Evolutionary conservation across 2,797 vertebrate species (phyloP), one percentile per base, ranked within the genome.

Genomic region (Chaetodon trifasciatus): DNA sequence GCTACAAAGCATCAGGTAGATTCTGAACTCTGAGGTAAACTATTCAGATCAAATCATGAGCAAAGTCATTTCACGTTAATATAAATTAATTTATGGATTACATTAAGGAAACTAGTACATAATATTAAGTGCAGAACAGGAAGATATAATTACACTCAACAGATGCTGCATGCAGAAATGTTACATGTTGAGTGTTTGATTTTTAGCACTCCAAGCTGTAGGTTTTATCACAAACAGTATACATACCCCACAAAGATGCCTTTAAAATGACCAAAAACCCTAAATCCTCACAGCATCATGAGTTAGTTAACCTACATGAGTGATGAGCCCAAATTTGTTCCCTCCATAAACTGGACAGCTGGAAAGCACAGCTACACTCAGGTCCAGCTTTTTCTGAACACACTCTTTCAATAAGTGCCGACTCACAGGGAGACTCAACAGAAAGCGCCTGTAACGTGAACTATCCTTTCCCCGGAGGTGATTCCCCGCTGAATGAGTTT

Each of bases 351-450:
- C 47, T 68, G 37, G 50, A 23, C 35, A 6, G 37, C 10, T 28
- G 28, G n/a, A 44, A 0, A 64, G 16, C 0, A 0, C 47, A 8
- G 23, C 16, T 8, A 19, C 1, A n/a, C 17, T 62, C 60, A 21
- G 71, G 68, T 23, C 49, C 47, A 46, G 32, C 40, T 60, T 15
- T 28, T 23, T 37, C 61, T 37, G 23, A 57, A 82, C 76, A 82
- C 69, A 55, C 13, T 61, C 32, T 64, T 70, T 85, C 12, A 78
- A 37, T 11, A 24, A 17, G 21, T 40, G 32, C 55, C 50, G 46
- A 37, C 17, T 74, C 47, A 44, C 55, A 19, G 40, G 35, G 79
- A 76, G 82, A 83, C 71, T 3, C 15, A 70, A 86, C 40, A 55
- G 63, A 28, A 19, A 60, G 46, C 47, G 9, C 1, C 15, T 17